Conservation (phyloP, 2,888 invertebrate species). For the Stenodema calcarata region DNA sequence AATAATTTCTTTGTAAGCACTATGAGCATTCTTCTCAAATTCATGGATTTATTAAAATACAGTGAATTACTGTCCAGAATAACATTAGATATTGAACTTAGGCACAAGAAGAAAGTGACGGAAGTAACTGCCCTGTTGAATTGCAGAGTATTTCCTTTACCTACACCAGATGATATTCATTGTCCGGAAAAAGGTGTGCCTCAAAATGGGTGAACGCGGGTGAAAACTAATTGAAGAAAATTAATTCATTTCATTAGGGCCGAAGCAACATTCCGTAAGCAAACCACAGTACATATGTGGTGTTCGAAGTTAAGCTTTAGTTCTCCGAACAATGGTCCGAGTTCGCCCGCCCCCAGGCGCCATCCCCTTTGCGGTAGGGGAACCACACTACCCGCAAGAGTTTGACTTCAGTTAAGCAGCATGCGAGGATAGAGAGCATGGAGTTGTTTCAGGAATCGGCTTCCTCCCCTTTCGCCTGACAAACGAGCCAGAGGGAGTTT, state of each 20-base stretch:
- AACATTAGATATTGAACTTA: no score
- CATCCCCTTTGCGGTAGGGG: constrained; percentile 15
- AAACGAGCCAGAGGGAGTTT: constrained; percentile 8
- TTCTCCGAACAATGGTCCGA: constrained; percentile 45
- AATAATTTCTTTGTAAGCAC: no score
- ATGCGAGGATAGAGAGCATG: constrained; percentile 19
- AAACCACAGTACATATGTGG: constrained; percentile 40
- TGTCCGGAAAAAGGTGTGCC: not conserved
- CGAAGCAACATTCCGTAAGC: constrained; percentile 27
- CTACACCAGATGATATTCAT: not conserved
- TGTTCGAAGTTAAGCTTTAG: constrained; percentile 32
- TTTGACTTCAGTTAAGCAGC: constrained; percentile 45
- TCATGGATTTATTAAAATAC: no score
- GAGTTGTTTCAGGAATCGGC: constrained; percentile 19
- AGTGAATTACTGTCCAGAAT: no score
- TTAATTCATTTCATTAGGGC: constrained; percentile 32
- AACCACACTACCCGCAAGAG: constrained; percentile 42
- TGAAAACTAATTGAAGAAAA: constrained; percentile 18
- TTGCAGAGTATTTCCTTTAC: no score
- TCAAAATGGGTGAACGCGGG: not conserved
- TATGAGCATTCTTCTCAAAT: no score
- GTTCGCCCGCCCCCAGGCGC: constrained; percentile 9
- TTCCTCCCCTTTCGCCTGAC: not conserved
- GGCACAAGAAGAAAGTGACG: no score
- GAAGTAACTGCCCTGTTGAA: no score